Evolutionary conservation across 2,888 invertebrate genomes (phyloP), one percentile per base, ranked within the genome.

Genomic region (Dendrolimus pini): DNA sequence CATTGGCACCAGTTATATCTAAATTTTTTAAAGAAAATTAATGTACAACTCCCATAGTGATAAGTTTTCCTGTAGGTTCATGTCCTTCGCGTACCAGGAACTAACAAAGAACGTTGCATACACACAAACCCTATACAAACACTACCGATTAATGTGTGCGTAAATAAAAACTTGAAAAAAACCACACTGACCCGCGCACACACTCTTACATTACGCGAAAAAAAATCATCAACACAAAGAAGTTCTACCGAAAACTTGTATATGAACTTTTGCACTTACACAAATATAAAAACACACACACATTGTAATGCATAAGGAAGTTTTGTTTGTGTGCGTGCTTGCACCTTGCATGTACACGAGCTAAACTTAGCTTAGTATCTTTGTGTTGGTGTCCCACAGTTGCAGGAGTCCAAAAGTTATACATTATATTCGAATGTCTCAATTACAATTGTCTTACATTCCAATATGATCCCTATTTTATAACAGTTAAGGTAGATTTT

Each of bases 151-250:
- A 64, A 58, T 62, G 85, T 80, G 80, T 82, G 82, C 63, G 84
- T 81, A 69, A 77, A 78, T 57, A 55, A 85, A 84, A 86, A 86
- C 86, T 86, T 79, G 86, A 84, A 89, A 90, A 87, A 89, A 89
- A 86, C 82, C 82, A 80, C 75, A 83, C 85, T 86, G 88, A 85
- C 88, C 85, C 72, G 78, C 88, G 81, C 90, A 89, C 88, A 87
- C 84, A 75, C 58, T 65, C 69, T 62, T 60, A 66, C 66, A 61
- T 63, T 66, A 76, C 78, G 84, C 87, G 86, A 85, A 90, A 90
- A 18, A 90, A 90, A 90, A 89, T 89, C 88, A 90, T 89, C 73
- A 88, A 89, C 89, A 90, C 89, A 90, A 89, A 89, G 89, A 90
- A 89, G 86, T 81, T 87, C 85, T 78, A 83, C 89, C 87, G 76